Base-by-base conservation (phyloP, 2,888 invertebrate genomes). In the Scaptomyza flava region DNA sequence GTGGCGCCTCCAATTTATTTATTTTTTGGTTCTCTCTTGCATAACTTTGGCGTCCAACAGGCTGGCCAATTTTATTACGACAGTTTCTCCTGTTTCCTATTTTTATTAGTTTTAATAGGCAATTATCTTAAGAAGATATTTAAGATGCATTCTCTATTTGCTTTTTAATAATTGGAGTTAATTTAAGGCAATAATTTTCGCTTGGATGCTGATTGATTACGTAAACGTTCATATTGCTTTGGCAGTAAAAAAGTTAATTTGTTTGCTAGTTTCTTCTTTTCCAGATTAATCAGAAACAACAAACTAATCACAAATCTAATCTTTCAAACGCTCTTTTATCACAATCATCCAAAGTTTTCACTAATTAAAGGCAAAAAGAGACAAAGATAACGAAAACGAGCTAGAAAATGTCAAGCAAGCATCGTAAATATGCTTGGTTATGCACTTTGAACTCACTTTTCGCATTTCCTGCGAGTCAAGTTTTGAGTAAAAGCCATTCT, bases 321-420 rank as follows among this genome's bases (percentile, higher is more conserved):
- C n/a, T 27, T 6, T 9, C 31, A 9, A 27, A 14, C 9, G 2
- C 27, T 33, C 14, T 34, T 43, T 12, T 34, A 11, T n/a, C 33
- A 27, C 27, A 14, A 5, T 12, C 9, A 41, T 8, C 45, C 3
- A 11, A 11, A 17, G 14, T 34, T 6, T 5, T 30, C 67, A 60
- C 72, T 83, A 86, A 86, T 82, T 84, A 84, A 81, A 75, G 63
- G 62, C 63, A 46, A 36, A 47, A 56, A 30, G 58, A 56, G 54
- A 20, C 33, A 36, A n/a, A 6, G 1, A 36, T 1, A 36, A 6
- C 36, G 36, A n/a, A 14, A 14, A n/a, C 5, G 12, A 38, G 14
- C 8, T 2, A 7, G 38, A 14, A 38, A 61, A 52, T 50, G 52
- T 67, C 61, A 38, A 38, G 47, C 63, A 41, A 38, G 33, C 53